phyloP scores from a whole-genome alignment of 2,797 vertebrate species.

The Alcedo atthis region DNA sequence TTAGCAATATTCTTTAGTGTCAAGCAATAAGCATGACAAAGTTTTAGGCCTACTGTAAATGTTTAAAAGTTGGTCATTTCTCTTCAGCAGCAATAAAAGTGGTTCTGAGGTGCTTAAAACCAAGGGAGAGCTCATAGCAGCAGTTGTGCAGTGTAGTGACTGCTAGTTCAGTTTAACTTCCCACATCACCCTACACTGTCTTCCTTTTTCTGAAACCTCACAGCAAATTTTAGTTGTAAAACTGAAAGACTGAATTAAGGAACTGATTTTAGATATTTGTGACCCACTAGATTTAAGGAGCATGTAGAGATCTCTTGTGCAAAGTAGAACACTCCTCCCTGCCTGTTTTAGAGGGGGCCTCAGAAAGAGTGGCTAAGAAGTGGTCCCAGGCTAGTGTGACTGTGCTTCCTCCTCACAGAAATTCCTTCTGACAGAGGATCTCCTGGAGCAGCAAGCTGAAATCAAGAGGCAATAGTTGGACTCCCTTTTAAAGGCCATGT shows the following conservation, averaged over 20 bases:
- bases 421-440: neutral
- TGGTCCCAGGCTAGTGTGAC: neutral
- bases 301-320: neutral
- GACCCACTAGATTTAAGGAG: neutral
- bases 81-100: neutral
- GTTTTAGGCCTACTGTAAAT: neutral
- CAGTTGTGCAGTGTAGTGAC: neutral
- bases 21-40: neutral
- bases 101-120: neutral
- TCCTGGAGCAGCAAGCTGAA: neutral
- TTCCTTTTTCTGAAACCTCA: neutral
- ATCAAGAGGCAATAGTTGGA: neutral
- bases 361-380: neutral
- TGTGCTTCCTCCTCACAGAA: neutral
- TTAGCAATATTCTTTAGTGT: neutral
- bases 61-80: neutral
- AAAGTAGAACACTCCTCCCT: neutral
- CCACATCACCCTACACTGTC: fast-evolving
- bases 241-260: neutral
- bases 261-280: neutral
- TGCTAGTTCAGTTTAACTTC: neutral
- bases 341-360: neutral
- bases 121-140: neutral
- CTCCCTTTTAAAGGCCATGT: neutral
- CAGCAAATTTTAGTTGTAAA: neutral